phyloP scores from a whole-genome alignment of 23 tunicate species.

The Oikopleura dioica region DNA sequence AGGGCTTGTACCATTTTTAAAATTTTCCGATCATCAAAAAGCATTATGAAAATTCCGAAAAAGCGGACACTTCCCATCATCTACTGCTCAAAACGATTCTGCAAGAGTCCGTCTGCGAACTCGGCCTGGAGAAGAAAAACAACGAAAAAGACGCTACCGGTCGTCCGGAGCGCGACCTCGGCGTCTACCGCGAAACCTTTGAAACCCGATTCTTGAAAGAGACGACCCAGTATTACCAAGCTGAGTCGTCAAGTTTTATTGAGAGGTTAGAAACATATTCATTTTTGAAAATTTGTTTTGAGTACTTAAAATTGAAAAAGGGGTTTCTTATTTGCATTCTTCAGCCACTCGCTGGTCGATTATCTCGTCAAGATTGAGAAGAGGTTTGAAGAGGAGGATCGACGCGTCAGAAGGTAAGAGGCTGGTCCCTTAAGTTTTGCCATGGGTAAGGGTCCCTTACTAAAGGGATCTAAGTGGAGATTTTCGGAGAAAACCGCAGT shows the following conservation, averaged over 20 bases:
- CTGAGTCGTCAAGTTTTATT: too few relatives aligned
- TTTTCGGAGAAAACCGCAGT: too few relatives aligned
- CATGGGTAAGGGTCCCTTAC: too few relatives aligned
- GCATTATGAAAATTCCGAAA: too few relatives aligned
- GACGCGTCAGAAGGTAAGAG: constrained; percentile 44
- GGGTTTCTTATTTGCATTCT: too few relatives aligned
- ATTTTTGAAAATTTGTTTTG: too few relatives aligned
- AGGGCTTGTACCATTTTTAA: too few relatives aligned
- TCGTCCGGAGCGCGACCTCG: constrained; percentile 18
- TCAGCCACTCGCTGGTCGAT: not conserved
- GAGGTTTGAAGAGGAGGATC: constrained; percentile 46
- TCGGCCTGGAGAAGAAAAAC: not conserved
- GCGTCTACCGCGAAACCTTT: constrained; percentile 58
- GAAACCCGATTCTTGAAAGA: constrained; percentile 46
- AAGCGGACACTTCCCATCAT: not conserved
- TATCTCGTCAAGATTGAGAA: constrained; percentile 27
- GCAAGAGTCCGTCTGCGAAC: not conserved
- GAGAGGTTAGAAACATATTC: too few relatives aligned
- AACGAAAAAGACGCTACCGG: not conserved
- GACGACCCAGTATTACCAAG: constrained; percentile 52
- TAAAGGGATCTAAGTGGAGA: too few relatives aligned
- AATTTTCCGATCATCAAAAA: too few relatives aligned
- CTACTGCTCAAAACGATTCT: not conserved
- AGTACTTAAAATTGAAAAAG: too few relatives aligned
- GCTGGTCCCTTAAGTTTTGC: too few relatives aligned